phyloP scores from a whole-genome alignment of 2,888 invertebrate species.

The Phortica okadai region DNA sequence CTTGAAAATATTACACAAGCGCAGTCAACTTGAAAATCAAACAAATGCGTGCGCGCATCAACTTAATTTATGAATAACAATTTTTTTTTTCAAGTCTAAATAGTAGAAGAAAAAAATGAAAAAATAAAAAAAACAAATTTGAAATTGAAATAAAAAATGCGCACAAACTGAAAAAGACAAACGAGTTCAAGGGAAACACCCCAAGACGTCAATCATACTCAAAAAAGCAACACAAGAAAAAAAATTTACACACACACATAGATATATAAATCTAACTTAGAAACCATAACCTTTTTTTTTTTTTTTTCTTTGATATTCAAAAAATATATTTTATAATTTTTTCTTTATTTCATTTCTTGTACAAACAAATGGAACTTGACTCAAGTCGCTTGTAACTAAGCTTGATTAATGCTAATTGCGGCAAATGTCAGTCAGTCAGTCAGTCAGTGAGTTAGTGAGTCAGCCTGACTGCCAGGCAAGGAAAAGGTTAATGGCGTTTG shows the following conservation, averaged over 20 bases:
- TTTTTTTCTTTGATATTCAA: slow-evolving; percentile 6
- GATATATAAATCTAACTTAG: slow-evolving; percentile 4
- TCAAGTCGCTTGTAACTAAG: slow-evolving; percentile 38
- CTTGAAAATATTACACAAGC: not conserved
- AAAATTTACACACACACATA: not conserved
- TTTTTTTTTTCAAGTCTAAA: not conserved
- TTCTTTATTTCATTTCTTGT: not conserved
- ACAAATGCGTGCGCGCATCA: slow-evolving; percentile 4
- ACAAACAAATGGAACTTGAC: not conserved
- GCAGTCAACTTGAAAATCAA: not conserved
- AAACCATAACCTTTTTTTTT: slow-evolving; percentile 14
- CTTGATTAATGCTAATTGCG: slow-evolving; percentile 69
- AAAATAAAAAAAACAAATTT: not conserved
- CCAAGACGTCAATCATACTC: slow-evolving; percentile 53
- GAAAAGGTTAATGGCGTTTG: slow-evolving; percentile 28
- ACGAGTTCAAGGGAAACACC: slow-evolving; percentile 62
- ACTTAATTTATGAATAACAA: not conserved
- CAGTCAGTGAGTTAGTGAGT: slow-evolving; percentile 6
- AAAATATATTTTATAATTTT: not conserved
- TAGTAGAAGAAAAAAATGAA: not conserved
- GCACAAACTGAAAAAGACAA: slow-evolving; percentile 41
- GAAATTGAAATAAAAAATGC: slow-evolving; percentile 15
- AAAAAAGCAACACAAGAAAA: slow-evolving; percentile 44
- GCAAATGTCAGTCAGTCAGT: slow-evolving; percentile 18
- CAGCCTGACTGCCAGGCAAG: slow-evolving; percentile 13